These are phyloP conservation scores for Alauda arvensis DNA, from an alignment of 2,797 vertebrate species.

Conservation along the genomic window DNA sequence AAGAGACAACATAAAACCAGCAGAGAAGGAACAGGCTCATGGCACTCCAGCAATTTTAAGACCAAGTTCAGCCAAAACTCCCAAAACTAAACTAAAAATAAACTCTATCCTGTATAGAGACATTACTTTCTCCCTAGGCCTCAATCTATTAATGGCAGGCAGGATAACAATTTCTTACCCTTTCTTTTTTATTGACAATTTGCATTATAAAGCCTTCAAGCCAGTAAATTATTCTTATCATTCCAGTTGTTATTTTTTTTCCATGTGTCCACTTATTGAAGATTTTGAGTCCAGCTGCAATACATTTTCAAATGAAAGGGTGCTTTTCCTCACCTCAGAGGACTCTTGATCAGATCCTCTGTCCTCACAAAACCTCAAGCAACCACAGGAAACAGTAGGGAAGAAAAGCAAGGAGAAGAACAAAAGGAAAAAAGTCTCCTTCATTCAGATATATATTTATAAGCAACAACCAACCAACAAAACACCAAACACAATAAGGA, in stretches of 20 bases:
- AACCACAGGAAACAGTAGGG: neutral
- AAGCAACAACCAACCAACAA: neutral
- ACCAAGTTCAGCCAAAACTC: neutral
- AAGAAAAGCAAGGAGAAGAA: neutral
- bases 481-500: neutral
- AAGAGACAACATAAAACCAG: neutral
- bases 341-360: neutral
- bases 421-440: neutral
- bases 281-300: neutral
- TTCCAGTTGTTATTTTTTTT: neutral
- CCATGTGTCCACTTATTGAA: neutral
- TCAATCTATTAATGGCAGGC: neutral
- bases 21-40: neutral
- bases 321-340: neutral
- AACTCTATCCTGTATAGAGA: neutral
- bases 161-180: neutral
- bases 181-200: neutral
- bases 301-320: neutral
- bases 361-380: neutral
- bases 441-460: neutral
- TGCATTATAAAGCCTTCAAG: neutral
- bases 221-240: rapidly evolving
- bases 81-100: neutral
- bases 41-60: neutral
- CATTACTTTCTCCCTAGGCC: neutral